phyloP scores from a whole-genome alignment of 37 sponge, comb jelly and placozoan genomes.

The Haliclona indistincta region DNA sequence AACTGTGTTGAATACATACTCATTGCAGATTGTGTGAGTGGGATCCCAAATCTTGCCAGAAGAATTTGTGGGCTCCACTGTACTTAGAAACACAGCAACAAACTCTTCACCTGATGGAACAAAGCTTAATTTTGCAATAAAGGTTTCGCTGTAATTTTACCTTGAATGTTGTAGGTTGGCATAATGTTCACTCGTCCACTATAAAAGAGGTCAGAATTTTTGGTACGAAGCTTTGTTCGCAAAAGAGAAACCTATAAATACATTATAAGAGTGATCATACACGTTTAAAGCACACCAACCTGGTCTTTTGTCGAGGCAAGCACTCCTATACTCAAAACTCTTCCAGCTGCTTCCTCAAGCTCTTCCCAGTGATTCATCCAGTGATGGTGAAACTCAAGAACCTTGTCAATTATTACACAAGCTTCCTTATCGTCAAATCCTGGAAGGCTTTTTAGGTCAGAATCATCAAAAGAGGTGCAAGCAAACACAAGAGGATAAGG shows the following conservation, averaged over 20 bases:
- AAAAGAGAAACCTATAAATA: background rate
- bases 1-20: conserved; percentile 49
- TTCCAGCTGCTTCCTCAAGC: conserved; percentile 1
- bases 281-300: background rate
- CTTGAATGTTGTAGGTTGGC: conserved; percentile 36
- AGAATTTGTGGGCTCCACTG: conserved; percentile 16
- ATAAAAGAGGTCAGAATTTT: background rate
- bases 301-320: conserved; percentile 21
- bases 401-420: conserved; percentile 2
- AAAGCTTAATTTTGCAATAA: too few relatives aligned
- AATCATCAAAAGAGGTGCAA: conserved; percentile 15
- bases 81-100: conserved; percentile 30
- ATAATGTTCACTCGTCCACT: background rate
- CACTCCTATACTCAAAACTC: too few relatives aligned
- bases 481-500: conserved; percentile 24
- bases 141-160: background rate
- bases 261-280: background rate
- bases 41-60: background rate
- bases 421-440: conserved; percentile 15
- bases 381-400: background rate
- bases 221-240: background rate
- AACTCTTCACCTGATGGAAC: conserved; percentile 41
- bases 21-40: conserved; percentile 24
- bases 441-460: background rate
- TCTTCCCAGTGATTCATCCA: conserved; percentile 10